A percentile compares a stretch with the other conserved stretches of the same genome.
phyloP scores from a whole-genome alignment of 2,113 vertebrate species.

The Cichladusa arquata region DNA sequence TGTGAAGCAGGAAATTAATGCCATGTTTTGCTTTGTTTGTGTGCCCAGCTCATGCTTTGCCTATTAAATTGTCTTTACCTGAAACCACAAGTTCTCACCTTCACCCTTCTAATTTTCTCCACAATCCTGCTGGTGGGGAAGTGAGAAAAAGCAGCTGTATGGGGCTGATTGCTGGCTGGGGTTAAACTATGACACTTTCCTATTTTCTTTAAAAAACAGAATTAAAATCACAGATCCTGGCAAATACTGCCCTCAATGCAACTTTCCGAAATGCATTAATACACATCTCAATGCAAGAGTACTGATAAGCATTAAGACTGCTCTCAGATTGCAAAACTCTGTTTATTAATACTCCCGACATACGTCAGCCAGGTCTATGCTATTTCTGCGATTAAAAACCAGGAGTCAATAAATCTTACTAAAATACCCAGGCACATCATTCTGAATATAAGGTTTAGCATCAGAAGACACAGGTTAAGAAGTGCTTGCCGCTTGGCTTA shows the following conservation, averaged over 20 bases:
- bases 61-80: background rate
- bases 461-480: background rate
- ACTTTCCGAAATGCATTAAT: background rate
- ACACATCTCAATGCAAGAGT: background rate
- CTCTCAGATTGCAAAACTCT: background rate
- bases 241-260: background rate
- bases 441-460: background rate
- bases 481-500: conserved; percentile 32
- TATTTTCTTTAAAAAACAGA: background rate
- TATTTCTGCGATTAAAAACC: background rate
- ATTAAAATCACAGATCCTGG: background rate
- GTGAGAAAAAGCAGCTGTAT: background rate
- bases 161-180: background rate
- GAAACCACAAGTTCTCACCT: background rate
- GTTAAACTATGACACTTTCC: background rate
- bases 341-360: background rate
- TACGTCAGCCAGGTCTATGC: background rate
- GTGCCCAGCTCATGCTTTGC: background rate
- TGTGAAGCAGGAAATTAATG: background rate
- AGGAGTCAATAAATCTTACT: background rate
- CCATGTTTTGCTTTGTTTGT: background rate
- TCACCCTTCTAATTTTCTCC: background rate
- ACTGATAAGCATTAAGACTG: background rate
- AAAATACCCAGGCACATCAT: background rate
- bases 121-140: fast-evolving